Evolutionary conservation across 2,888 invertebrate genomes (phyloP).

Genomic region (Drosophila maculinotata): DNA sequence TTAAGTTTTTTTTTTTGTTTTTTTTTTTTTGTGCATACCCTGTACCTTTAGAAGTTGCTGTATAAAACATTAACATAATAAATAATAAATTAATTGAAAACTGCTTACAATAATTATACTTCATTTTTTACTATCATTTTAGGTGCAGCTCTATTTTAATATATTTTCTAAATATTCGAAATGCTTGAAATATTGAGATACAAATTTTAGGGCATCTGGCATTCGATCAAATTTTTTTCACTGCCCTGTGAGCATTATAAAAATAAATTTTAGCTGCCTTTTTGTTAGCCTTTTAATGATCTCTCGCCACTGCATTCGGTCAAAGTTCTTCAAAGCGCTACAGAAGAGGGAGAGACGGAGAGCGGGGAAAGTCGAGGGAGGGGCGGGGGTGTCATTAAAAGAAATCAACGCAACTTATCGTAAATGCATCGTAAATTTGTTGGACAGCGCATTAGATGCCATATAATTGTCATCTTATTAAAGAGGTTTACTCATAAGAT

Average conservation of each 20-base stretch:
- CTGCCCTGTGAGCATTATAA: too few species aligned
- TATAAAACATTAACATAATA: too few species aligned
- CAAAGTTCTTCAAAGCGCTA: constrained; percentile 39
- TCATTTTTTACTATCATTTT: too few species aligned
- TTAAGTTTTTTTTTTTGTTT: constrained; percentile 7
- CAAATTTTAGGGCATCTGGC: background rate
- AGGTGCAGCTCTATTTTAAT: too few species aligned
- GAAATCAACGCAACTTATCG: constrained; percentile 51
- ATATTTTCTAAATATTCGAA: too few species aligned
- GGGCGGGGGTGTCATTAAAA: constrained; percentile 34
- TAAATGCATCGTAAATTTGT: constrained; percentile 54
- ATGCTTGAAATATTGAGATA: too few species aligned
- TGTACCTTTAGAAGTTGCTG: constrained; percentile 7
- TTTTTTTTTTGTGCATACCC: constrained; percentile 36
- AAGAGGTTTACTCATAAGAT: constrained; percentile 45
- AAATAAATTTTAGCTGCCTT: constrained; percentile 19
- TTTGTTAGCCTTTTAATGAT: constrained; percentile 25
- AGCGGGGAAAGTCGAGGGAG: background rate
- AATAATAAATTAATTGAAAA: too few species aligned
- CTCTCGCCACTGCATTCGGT: constrained; percentile 4
- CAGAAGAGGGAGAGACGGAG: too few species aligned
- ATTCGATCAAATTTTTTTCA: too few species aligned
- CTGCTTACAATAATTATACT: too few species aligned
- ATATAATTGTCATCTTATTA: constrained; percentile 47
- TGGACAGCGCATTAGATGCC: constrained; percentile 49